Evolutionary conservation across 2,888 invertebrate species (phyloP), one percentile per base, ranked within the genome.

Genomic region (Drosophila testacea): DNA sequence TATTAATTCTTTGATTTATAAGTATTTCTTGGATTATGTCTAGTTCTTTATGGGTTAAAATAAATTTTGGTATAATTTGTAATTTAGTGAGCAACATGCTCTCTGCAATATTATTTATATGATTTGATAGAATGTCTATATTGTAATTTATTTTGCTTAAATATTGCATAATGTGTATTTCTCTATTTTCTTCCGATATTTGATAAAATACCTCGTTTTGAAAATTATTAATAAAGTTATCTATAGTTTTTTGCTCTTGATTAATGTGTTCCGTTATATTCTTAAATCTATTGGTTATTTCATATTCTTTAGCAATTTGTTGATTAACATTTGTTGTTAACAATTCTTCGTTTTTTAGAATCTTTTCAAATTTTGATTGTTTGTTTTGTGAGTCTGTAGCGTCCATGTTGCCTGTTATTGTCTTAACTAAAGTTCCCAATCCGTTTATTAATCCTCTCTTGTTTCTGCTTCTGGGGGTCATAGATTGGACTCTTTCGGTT

Each of bases 391-490:
- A 4, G 27, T 46, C 46, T 28, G 30, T 28, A 4, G 46, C 28
- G 28, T 46, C 46, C 46, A 46, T n/a, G 46, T 46, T 46, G 11
- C 30, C 30, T 28, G 46, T n/a, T 28, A 46, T 46, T 6, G 6
- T 28, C 46, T 46, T 28, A 11, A 30, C 5, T 28, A 46, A 11
- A 4, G 5, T 46, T 28, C 30, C 46, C 9, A 46, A 27, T 11
- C n/a, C 46, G 30, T 46, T n/a, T n/a, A 46, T 28, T 2, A 28
- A n/a, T 28, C 46, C 46, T 4, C 46, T 27, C 6, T n/a, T 46
- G n/a, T 46, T 11, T 28, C 46, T 46, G 10, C 27, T 46, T n/a
- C 27, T n/a, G 28, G 46, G 46, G 30, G n/a, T 28, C 11, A 46
- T 28, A 2, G 46, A 28, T 28, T 46, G 27, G 11, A 30, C 9